phyloP scores from a whole-genome alignment of 2,888 invertebrate genomes.

The Caenorhabditis plicata region DNA sequence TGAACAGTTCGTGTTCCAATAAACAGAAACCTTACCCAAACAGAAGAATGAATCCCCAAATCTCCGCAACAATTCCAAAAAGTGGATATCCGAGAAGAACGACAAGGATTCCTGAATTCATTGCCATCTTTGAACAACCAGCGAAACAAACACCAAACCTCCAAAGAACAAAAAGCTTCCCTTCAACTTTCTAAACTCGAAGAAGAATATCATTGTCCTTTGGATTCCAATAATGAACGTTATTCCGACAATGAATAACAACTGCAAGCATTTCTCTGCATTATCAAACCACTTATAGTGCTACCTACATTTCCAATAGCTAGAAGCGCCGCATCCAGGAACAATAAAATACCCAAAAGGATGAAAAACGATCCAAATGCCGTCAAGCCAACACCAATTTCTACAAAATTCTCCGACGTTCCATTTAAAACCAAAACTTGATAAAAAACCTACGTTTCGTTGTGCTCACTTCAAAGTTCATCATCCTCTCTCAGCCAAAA shows the following conservation, averaged over 20 bases:
- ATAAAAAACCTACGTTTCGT: slow-evolving; percentile 46
- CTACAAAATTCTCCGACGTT: slow-evolving; percentile 61
- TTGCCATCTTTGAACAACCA: neutral
- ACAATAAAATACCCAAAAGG: slow-evolving; percentile 85
- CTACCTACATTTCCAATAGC: slow-evolving; percentile 96
- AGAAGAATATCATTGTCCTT: slow-evolving; percentile 93
- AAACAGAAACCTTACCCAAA: slow-evolving; percentile 73
- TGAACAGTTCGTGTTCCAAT: too few relatives aligned
- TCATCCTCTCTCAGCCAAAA: slow-evolving; percentile 28
- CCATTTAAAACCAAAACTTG: neutral
- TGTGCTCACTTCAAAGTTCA: slow-evolving; percentile 56
- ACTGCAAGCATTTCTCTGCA: slow-evolving; percentile 73
- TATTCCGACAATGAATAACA: slow-evolving; percentile 89
- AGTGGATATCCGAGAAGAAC: slow-evolving; percentile 94
- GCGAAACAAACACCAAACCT: slow-evolving; percentile 20
- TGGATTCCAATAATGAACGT: slow-evolving; percentile 94
- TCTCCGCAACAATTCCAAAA: slow-evolving; percentile 91
- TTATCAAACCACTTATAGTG: neutral
- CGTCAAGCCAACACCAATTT: slow-evolving; percentile 94
- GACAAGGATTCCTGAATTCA: slow-evolving; percentile 79
- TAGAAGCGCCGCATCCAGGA: slow-evolving; percentile 93
- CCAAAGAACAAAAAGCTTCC: slow-evolving; percentile 70
- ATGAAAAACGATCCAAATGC: slow-evolving; percentile 93
- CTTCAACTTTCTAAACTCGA: slow-evolving; percentile 91
- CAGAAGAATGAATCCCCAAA: slow-evolving; percentile 84